Base-by-base conservation (phyloP, 2,888 invertebrate species). In the Calameuta filiformis region DNA sequence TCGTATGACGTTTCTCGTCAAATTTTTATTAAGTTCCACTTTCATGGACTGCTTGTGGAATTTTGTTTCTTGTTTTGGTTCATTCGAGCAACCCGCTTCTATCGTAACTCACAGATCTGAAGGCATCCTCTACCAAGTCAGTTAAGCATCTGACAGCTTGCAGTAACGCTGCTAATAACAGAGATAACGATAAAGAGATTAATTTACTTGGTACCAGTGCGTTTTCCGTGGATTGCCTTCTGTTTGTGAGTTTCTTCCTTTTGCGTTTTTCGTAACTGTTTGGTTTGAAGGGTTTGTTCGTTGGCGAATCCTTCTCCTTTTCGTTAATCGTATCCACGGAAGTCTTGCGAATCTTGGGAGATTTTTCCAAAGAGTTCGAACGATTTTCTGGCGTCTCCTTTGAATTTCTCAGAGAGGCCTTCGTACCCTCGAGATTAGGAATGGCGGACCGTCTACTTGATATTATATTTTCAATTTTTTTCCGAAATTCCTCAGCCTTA, bases 71-170 rank as follows among this genome's bases (percentile, higher is more conserved):
- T 4, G 15, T 15, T 40, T 15, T 15, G 11, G 4, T 30, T 81
- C 77, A 85, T 71, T 85, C 84, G 31, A 83, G 81, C 79, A 85
- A 78, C 73, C 82, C 81, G 77, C 79, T 86, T 80, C 85, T 86
- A 73, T 89, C 90, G 79, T 87, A 87, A 79, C 86, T 87, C 71
- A 88, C 81, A 4, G 89, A 90, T 69, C 85, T 86, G 75, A 92
- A 90, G 15, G 92, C 93, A 85, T 94, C 94, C 86, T 94, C 94
- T 84, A 94, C 92, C 86, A 94, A 93, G 89, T 94, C 93, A 73
- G 94, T 94, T 85, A 94, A 93, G 89, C 94, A 94, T 80, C 94
- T 93, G 90, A 94, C 93, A 82, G 94, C 94, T 89, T 94, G 94
- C 68, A 94, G 86, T 85, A 94, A 88, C 37, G 94, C 94, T 33